phyloP scores from a whole-genome alignment of 2,888 invertebrate species.

The Xanthostigma xanthostigma region DNA sequence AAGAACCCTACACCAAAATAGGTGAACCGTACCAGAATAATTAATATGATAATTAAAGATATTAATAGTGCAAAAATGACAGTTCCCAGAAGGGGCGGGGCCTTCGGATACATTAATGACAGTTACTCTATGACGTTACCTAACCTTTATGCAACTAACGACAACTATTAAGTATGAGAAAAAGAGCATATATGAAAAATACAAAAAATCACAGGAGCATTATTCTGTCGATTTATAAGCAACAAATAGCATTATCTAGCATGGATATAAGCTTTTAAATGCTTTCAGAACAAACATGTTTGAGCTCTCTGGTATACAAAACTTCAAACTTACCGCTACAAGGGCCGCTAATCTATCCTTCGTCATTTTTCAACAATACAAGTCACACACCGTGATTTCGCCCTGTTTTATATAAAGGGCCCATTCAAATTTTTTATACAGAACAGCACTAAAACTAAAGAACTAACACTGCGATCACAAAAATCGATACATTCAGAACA shows the following conservation, averaged over 20 bases:
- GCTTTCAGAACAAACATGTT: constrained; percentile 9
- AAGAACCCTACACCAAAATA: too few relatives aligned
- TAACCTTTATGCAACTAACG: constrained; percentile 5
- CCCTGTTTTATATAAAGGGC: constrained; percentile 54
- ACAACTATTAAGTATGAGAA: neutral
- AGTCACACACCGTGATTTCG: constrained; percentile 52
- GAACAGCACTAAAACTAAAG: constrained; percentile 57
- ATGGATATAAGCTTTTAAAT: too few relatives aligned
- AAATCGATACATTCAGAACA: constrained; percentile 67
- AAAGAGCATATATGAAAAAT: neutral
- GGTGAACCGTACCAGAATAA: too few relatives aligned
- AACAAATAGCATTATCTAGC: too few relatives aligned
- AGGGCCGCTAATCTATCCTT: constrained; percentile 95
- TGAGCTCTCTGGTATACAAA: constrained; percentile 8
- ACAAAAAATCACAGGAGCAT: neutral
- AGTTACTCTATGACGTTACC: constrained; percentile 5
- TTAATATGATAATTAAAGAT: too few relatives aligned
- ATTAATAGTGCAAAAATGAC: neutral
- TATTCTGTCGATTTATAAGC: neutral
- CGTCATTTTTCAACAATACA: constrained; percentile 59
- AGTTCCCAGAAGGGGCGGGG: constrained; percentile 21
- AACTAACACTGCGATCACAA: constrained; percentile 59
- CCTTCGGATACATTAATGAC: constrained; percentile 11
- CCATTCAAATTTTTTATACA: constrained; percentile 65
- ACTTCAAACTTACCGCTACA: constrained; percentile 60